Base-by-base conservation (phyloP, 2,113 vertebrate species). In the Dasypus novemcinctus region DNA sequence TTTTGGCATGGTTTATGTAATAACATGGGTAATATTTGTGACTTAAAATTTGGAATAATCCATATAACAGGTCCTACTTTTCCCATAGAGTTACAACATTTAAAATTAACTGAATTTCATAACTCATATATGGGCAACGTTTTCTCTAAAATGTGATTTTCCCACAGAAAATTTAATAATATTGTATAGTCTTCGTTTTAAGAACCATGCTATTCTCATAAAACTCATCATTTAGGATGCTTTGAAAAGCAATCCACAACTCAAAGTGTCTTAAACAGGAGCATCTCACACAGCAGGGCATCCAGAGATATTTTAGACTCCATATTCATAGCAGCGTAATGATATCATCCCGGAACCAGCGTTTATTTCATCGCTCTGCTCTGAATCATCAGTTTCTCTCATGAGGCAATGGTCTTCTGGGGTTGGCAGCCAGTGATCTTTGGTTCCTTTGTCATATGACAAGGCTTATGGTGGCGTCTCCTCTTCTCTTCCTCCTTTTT, bases 31-130 rank as follows among this genome's bases (percentile, higher is more conserved):
- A 71, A 25, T 63, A 78, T 68, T 82, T 78, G 1, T 54, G 86
- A 5, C 76, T 69, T 89, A 86, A 72, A 46, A 29, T 96, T 78
- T 86, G 17, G 89, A 82, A 36, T 79, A 49, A 72, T 71, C 7
- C 7, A n/a, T 54, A 89, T 89, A 15, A 31, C 3, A 74, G 3
- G 11, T 6, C 1, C 57, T 59, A 64, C 21, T 88, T 91, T 93
- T 90, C 23, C 43, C 61, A 15, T 57, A 64, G 63, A 1, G 27
- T 36, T 13, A 18, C 4, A 41, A 81, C 7, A 57, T 63, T 69
- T 36, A 82, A 74, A 69, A 76, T 25, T 43, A 20, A 38, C 12
- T 68, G 12, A n/a, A 29, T 46, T 85, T 83, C 36, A 27, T 78
- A 9, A 91, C 66, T 85, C 21, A 79, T 36, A 75, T 46, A 27